These are phyloP conservation scores for Python bivittatus DNA, from an alignment of 2,113 vertebrate genomes.

Conservation along the genomic window DNA sequence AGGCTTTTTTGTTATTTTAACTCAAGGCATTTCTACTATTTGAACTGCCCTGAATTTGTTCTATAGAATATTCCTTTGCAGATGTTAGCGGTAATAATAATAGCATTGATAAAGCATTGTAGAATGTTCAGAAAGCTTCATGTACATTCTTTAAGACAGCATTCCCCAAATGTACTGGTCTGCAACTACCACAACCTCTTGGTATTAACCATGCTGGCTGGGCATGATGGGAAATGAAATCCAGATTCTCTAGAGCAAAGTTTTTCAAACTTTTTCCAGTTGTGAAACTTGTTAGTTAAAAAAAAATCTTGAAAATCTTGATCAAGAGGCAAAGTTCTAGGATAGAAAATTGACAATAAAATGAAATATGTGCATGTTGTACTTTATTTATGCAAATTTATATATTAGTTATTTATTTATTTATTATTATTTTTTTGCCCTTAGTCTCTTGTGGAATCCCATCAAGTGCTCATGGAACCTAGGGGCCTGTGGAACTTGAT, in stretches of 20 bases:
- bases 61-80: neutral
- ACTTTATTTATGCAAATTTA: neutral
- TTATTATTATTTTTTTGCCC: neutral
- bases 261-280: neutral
- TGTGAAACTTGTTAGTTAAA: neutral
- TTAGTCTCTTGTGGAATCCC: neutral
- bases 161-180: neutral
- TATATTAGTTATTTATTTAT: neutral
- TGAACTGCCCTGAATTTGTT: neutral
- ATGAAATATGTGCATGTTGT: neutral
- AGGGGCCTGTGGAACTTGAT: neutral
- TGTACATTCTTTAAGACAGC: neutral
- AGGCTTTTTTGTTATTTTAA: neutral
- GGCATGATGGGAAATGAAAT: neutral
- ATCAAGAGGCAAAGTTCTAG: neutral
- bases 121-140: neutral
- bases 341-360: neutral
- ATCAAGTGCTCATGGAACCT: neutral
- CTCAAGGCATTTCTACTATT: neutral
- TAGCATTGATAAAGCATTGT: neutral
- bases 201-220: neutral
- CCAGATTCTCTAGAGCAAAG: neutral
- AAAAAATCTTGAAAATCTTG: neutral
- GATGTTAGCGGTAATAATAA: neutral
- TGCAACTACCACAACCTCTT: neutral